A percentile compares a stretch with the other conserved stretches of the same genome.
phyloP scores from a whole-genome alignment of 2,113 vertebrate genomes.

The Gallinago jamesoni region DNA sequence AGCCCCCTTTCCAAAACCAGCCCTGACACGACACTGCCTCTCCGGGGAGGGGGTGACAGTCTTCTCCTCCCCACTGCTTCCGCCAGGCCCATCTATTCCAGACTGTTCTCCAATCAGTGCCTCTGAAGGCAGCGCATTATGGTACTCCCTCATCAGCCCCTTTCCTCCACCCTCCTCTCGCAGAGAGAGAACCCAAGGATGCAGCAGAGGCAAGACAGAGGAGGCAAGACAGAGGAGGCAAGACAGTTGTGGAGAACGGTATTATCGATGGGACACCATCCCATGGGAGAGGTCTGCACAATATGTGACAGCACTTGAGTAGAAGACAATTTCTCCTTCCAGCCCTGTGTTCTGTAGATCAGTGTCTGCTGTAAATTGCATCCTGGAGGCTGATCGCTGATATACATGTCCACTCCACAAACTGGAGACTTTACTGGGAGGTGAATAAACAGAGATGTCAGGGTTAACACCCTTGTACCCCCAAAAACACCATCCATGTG shows the following conservation, averaged over 20 bases:
- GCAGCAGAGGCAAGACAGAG: background rate
- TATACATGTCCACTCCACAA: background rate
- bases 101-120: background rate
- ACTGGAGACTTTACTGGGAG: background rate
- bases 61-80: background rate
- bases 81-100: background rate
- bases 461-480: background rate
- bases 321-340: background rate
- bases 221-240: too few species aligned
- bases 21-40: accelerated
- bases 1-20: background rate
- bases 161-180: accelerated
- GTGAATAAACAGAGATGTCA: background rate
- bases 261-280: background rate
- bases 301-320: background rate
- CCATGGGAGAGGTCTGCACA: background rate
- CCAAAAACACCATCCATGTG: accelerated
- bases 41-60: background rate
- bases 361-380: background rate
- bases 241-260: background rate
- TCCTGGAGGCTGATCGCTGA: accelerated
- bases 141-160: background rate
- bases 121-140: background rate
- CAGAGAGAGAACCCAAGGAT: background rate
- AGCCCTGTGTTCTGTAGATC: background rate